Percentiles rank a stretch among this genome's conserved stretches.
phyloP scores from a whole-genome alignment of 2,113 vertebrate genomes.

The Connochaetes taurinus region DNA sequence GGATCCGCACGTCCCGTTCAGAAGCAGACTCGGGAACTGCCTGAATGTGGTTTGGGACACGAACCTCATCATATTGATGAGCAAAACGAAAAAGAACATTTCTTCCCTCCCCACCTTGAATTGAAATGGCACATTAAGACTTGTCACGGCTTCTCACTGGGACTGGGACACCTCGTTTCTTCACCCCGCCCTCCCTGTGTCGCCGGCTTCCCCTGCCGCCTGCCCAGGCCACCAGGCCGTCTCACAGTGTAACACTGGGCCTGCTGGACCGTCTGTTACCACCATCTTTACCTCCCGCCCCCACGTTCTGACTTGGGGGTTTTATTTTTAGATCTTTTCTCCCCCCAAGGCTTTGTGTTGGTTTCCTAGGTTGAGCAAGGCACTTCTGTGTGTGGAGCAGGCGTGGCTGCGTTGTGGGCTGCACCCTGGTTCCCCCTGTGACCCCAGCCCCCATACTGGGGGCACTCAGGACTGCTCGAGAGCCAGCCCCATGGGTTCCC shows the following conservation, averaged over 20 bases:
- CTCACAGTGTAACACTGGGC: slow-evolving; percentile 36
- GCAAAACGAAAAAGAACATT: slow-evolving; percentile 73
- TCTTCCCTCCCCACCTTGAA: slow-evolving; percentile 82
- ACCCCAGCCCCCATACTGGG: not conserved
- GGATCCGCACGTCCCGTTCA: slow-evolving; percentile 78
- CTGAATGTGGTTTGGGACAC: slow-evolving; percentile 92
- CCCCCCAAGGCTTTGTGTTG: not conserved
- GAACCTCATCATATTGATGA: slow-evolving; percentile 99
- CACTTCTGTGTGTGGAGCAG: slow-evolving; percentile 61
- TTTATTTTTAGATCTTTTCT: slow-evolving; percentile 71
- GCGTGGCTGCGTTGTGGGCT: not conserved
- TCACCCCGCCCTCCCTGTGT: slow-evolving; percentile 74
- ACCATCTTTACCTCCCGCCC: slow-evolving; percentile 41
- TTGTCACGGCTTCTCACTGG: slow-evolving; percentile 88
- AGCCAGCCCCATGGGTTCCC: not conserved
- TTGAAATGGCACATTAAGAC: slow-evolving; percentile 91
- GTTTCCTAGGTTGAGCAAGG: slow-evolving; percentile 73
- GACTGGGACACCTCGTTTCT: slow-evolving; percentile 84
- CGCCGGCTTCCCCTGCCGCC: slow-evolving; percentile 52
- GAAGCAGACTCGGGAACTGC: slow-evolving; percentile 91
- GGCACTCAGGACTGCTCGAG: not conserved
- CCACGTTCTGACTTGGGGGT: slow-evolving; percentile 66
- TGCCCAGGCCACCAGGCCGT: slow-evolving; percentile 8
- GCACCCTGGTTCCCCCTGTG: not conserved
- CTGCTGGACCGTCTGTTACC: slow-evolving; percentile 50